Percentiles rank a stretch among this genome's conserved stretches.
phyloP scores from a whole-genome alignment of 2,888 invertebrate genomes.

The Lasioglossum lativentre region DNA sequence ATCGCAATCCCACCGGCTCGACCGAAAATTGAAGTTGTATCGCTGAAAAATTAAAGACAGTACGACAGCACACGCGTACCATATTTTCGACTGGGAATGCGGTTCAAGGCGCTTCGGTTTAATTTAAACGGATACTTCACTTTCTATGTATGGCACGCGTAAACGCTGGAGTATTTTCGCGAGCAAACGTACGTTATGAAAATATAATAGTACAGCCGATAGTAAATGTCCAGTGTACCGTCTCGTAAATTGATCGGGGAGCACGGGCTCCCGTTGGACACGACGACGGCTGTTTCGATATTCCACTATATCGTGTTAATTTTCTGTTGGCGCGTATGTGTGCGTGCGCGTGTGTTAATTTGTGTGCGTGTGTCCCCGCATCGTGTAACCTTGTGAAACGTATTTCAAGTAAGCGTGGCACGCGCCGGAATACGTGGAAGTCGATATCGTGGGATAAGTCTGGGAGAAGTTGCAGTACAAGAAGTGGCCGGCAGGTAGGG shows the following conservation, averaged over 20 bases:
- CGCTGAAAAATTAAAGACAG: not conserved
- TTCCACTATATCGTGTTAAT: conserved; percentile 37
- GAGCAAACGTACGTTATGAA: not conserved
- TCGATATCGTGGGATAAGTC: conserved; percentile 61
- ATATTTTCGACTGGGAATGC: not conserved
- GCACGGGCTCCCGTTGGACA: not conserved
- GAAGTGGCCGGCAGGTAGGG: conserved; percentile 60
- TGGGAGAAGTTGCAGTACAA: conserved; percentile 63
- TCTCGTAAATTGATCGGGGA: conserved; percentile 12
- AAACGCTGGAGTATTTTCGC: not conserved
- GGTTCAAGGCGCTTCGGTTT: not conserved
- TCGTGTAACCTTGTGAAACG: conserved; percentile 27
- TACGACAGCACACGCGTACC: not conserved
- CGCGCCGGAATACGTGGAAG: conserved; percentile 73
- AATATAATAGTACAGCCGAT: not conserved
- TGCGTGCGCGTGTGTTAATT: conserved; percentile 38
- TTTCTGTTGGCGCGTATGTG: conserved; percentile 15
- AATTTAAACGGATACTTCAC: not conserved
- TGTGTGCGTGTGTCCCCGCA: conserved; percentile 37
- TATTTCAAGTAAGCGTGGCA: conserved; percentile 67
- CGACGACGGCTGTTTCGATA: conserved; percentile 8
- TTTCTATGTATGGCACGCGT: not conserved
- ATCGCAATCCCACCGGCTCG: not conserved
- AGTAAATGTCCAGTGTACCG: not conserved
- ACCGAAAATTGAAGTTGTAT: not conserved